Percentiles rank a stretch among this genome's conserved stretches.
Evolutionary conservation across 1,140 invertebrate genomes (phyloP).

Genomic region (Dendrolimus punctatus): DNA sequence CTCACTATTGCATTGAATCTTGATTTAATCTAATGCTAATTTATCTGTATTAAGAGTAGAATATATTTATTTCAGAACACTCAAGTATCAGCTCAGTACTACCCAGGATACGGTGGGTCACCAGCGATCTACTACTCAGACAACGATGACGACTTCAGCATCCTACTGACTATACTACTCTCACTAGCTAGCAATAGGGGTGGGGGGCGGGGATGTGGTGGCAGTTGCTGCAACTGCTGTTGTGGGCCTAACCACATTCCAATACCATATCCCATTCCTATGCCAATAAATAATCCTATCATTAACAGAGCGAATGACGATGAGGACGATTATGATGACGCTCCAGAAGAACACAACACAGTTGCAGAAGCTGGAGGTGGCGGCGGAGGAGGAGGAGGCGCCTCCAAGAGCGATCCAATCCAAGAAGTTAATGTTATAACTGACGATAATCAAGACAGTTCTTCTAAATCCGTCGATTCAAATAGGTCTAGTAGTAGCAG

Average conservation of each 20-base stretch:
- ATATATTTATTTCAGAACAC: too few relatives aligned
- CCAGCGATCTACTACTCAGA: too few relatives aligned
- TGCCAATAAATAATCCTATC: conserved; percentile 31
- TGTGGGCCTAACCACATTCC: conserved; percentile 15
- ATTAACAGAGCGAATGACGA: conserved; percentile 16
- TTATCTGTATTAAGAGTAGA: too few relatives aligned
- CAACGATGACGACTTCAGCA: too few relatives aligned
- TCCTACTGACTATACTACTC: too few relatives aligned
- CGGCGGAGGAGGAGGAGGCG: background rate
- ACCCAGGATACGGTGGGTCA: too few relatives aligned
- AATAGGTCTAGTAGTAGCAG: background rate
- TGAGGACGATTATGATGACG: conserved; percentile 11
- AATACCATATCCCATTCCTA: conserved; percentile 28
- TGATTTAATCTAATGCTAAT: too few relatives aligned
- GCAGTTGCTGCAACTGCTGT: conserved; percentile 14
- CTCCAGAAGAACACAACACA: conserved; percentile 2
- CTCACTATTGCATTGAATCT: too few relatives aligned
- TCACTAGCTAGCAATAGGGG: too few relatives aligned
- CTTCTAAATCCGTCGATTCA: background rate
- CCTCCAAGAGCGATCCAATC: background rate
- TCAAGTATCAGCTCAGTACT: too few relatives aligned
- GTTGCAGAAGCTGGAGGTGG: background rate
- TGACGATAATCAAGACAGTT: background rate
- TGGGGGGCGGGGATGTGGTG: conserved; percentile 12
- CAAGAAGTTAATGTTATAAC: conserved; percentile 8